Percentiles rank a stretch among this genome's conserved stretches.
phyloP scores from a whole-genome alignment of 1,140 invertebrate species.

The Drosophila pruinosa region DNA sequence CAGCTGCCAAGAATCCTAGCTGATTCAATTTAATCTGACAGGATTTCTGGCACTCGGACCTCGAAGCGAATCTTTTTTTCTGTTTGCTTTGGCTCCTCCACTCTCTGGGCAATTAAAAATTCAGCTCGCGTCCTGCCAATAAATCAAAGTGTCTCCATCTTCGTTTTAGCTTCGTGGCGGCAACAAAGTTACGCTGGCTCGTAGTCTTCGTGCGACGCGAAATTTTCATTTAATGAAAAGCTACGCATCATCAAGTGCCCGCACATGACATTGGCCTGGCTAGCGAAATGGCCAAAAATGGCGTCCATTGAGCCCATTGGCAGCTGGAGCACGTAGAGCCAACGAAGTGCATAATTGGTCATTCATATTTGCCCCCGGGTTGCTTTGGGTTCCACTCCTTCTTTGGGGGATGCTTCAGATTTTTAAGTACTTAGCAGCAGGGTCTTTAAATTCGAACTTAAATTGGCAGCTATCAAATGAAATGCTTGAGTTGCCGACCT shows the following conservation, averaged over 20 bases:
- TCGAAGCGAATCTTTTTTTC: background rate
- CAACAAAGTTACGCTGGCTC: constrained; percentile 55
- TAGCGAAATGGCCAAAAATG: constrained; percentile 30
- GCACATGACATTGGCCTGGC: constrained; percentile 53
- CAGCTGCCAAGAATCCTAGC: constrained; percentile 34
- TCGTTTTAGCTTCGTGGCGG: constrained; percentile 15
- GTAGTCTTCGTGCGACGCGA: constrained; percentile 30
- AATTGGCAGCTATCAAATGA: background rate
- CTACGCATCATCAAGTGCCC: constrained; percentile 77
- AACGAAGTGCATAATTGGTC: constrained; percentile 79
- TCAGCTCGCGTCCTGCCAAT: constrained; percentile 71
- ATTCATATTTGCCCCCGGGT: constrained; percentile 66
- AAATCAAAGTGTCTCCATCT: constrained; percentile 74
- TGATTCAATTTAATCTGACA: constrained; percentile 61
- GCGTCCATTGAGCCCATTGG: constrained; percentile 46
- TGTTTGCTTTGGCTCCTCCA: background rate
- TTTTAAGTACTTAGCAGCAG: constrained; percentile 11
- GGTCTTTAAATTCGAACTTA: background rate
- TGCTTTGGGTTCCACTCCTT: background rate
- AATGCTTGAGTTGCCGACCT: background rate
- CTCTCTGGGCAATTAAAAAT: constrained; percentile 64
- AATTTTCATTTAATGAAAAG: constrained; percentile 81
- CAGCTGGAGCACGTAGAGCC: constrained; percentile 69
- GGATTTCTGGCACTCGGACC: constrained; percentile 27
- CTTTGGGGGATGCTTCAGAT: constrained; percentile 2